These are phyloP conservation scores for Mobula birostris DNA, from an alignment of 2,113 vertebrate genomes.

Conservation along the genomic window DNA sequence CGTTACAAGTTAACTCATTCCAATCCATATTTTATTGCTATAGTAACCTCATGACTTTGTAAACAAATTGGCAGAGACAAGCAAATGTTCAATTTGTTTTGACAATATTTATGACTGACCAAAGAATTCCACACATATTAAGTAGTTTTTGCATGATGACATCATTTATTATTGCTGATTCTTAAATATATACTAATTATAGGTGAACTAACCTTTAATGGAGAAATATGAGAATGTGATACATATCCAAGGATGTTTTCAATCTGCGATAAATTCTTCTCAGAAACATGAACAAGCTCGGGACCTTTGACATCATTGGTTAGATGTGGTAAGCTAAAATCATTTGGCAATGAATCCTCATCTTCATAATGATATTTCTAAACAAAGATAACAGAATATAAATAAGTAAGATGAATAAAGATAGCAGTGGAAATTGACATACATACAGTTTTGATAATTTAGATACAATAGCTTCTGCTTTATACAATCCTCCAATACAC, in stretches of 20 bases:
- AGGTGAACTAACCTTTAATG: constrained; percentile 76
- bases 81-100: neutral
- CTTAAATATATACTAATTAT: neutral
- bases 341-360: constrained; percentile 73
- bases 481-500: neutral
- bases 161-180: neutral
- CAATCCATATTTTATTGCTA: neutral
- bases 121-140: neutral
- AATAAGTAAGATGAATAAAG: neutral
- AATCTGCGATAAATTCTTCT: constrained; percentile 93
- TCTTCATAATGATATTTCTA: constrained; percentile 91
- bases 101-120: neutral
- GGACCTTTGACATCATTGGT: constrained; percentile 80
- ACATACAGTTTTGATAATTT: neutral
- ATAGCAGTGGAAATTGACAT: neutral
- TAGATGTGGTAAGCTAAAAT: constrained; percentile 81
- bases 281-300: constrained; percentile 88
- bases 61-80: neutral
- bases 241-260: constrained; percentile 95
- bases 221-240: constrained; percentile 90
- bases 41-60: neutral
- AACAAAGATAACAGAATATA: constrained; percentile 39
- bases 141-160: neutral
- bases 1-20: neutral
- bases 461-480: neutral